Conservation (phyloP, 1,140 invertebrate genomes). For the Gonatopus flavifemur region DNA sequence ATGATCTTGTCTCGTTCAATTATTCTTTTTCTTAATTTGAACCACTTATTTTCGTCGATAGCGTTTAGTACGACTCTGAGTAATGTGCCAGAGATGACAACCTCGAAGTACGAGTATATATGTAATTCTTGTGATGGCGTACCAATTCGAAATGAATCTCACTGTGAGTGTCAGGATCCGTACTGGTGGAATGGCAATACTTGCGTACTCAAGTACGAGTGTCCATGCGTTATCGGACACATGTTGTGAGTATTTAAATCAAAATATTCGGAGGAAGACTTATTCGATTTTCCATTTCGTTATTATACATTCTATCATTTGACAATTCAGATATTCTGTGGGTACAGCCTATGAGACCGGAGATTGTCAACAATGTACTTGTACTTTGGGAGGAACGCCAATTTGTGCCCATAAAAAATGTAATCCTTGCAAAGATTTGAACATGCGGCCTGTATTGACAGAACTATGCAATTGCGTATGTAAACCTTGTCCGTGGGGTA, state of each 20-base stretch:
- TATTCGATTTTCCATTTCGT: neutral
- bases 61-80: conserved; percentile 20
- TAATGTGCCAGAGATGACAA: conserved; percentile 14
- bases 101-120: neutral
- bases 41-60: conserved; percentile 18
- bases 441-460: conserved; percentile 56
- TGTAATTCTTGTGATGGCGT: conserved; percentile 41
- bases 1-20: conserved; percentile 5
- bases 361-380: conserved; percentile 76
- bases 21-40: neutral
- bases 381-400: conserved; percentile 69
- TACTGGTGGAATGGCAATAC: conserved; percentile 71
- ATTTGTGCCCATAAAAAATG: conserved; percentile 70
- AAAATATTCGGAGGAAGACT: neutral
- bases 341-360: conserved; percentile 68
- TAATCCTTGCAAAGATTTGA: conserved; percentile 63
- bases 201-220: conserved; percentile 70
- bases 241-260: conserved; percentile 61
- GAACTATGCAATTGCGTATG: conserved; percentile 73
- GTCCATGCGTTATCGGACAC: conserved; percentile 74
- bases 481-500: conserved; percentile 67
- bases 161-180: conserved; percentile 53
- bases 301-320: neutral
- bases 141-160: conserved; percentile 49
- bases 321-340: conserved; percentile 64